A percentile compares a stretch with the other conserved stretches of the same genome.
phyloP scores from a whole-genome alignment of 2,797 vertebrate species.

The Epinephelus coioides region DNA sequence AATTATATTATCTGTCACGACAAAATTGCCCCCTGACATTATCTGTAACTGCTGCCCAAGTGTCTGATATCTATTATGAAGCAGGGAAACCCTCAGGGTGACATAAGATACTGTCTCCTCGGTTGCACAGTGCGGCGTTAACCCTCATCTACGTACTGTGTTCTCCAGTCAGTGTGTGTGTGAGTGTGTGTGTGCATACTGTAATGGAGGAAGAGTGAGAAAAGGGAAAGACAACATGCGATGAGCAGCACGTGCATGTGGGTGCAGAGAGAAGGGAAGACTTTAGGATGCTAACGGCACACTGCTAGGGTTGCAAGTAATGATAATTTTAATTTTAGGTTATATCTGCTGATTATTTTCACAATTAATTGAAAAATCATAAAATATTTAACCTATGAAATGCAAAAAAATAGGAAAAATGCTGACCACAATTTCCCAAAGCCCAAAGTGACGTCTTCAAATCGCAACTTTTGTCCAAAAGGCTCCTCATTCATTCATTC shows the following conservation, averaged over 20 bases:
- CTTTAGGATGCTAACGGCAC: background rate
- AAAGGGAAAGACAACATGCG: background rate
- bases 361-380: too few species aligned
- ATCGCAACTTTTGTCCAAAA: background rate
- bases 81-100: conserved; percentile 56
- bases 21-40: conserved; percentile 61
- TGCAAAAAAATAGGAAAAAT: too few species aligned
- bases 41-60: conserved; percentile 56
- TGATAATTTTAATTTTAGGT: too few species aligned
- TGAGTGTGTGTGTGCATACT: background rate
- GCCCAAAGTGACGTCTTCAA: background rate
- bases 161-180: conserved; percentile 4
- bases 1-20: conserved; percentile 58
- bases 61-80: conserved; percentile 67
- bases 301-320: too few species aligned
- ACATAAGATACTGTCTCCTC: conserved; percentile 54
- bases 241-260: background rate
- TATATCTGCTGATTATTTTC: too few species aligned
- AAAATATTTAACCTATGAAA: too few species aligned
- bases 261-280: background rate
- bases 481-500: too few species aligned
- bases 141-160: conserved; percentile 9
- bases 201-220: background rate
- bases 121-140: background rate
- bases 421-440: too few species aligned